These are phyloP conservation scores for Leptobrachium ailaonicum DNA, from an alignment of 2,113 vertebrate genomes.

Conservation along the genomic window DNA sequence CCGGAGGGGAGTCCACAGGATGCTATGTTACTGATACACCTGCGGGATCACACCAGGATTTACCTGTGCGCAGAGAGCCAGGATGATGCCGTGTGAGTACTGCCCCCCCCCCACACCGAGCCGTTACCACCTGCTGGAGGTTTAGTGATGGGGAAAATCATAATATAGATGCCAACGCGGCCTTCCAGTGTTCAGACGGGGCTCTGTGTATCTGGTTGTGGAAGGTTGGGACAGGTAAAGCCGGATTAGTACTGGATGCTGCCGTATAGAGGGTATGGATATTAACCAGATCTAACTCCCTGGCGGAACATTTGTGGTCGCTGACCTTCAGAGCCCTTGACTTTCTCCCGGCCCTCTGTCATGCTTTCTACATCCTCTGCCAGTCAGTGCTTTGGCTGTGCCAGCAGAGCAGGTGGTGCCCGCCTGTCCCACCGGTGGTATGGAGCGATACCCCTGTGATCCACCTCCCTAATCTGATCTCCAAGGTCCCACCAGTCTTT, in stretches of 20 bases:
- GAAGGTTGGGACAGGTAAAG: background rate
- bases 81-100: conserved; percentile 87
- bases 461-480: too few relatives aligned
- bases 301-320: background rate
- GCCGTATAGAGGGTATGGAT: background rate
- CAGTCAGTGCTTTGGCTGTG: too few relatives aligned
- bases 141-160: too few relatives aligned
- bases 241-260: conserved; percentile 9
- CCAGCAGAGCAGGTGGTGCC: too few relatives aligned
- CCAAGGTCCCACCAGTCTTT: too few relatives aligned
- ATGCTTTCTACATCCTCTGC: too few relatives aligned
- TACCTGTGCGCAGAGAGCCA: conserved; percentile 85
- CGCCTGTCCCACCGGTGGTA: too few relatives aligned
- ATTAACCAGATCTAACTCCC: conserved; percentile 4
- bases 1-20: conserved; percentile 81
- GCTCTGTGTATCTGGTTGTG: background rate
- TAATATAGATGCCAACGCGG: too few relatives aligned
- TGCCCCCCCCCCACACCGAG: background rate
- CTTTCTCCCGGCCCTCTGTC: too few relatives aligned
- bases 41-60: conserved; percentile 73
- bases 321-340: background rate
- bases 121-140: too few relatives aligned
- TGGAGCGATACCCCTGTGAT: too few relatives aligned
- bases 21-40: conserved; percentile 75
- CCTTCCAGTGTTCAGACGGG: too few relatives aligned